Conservation (phyloP, 2,888 invertebrate genomes). For the Galerucella nymphaeae region DNA sequence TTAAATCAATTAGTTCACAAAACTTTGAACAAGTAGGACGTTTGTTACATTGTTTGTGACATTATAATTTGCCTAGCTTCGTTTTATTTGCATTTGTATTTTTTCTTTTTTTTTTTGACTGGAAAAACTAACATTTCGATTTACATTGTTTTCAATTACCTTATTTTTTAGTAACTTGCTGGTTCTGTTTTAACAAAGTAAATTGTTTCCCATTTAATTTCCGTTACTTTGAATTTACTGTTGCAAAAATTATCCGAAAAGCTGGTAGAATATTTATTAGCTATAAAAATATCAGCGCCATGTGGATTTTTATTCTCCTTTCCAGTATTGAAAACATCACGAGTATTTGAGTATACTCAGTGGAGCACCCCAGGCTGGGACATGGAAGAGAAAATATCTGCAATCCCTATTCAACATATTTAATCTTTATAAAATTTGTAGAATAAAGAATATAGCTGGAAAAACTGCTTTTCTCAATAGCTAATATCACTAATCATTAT, state of each 20-base stretch:
- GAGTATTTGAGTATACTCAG: background rate
- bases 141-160: constrained; percentile 12
- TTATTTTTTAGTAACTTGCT: background rate
- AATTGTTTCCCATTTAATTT: constrained; percentile 34
- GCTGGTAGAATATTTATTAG: constrained; percentile 36
- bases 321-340: constrained; percentile 33
- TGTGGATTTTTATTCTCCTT: constrained; percentile 40
- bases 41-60: background rate
- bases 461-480: too few relatives aligned
- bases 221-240: constrained; percentile 35
- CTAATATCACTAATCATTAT: too few relatives aligned
- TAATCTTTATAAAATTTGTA: background rate
- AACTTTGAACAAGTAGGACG: background rate
- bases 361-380: background rate
- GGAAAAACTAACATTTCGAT: background rate
- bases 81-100: background rate
- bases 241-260: constrained; percentile 30
- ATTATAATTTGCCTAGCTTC: background rate
- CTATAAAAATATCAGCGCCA: constrained; percentile 39
- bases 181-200: constrained; percentile 20
- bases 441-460: background rate
- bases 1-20: background rate
- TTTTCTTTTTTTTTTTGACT: background rate
- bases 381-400: background rate
- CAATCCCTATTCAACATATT: background rate